Evolutionary conservation across 2,888 invertebrate species (phyloP).

Genomic region (Ectemnius cavifrons): DNA sequence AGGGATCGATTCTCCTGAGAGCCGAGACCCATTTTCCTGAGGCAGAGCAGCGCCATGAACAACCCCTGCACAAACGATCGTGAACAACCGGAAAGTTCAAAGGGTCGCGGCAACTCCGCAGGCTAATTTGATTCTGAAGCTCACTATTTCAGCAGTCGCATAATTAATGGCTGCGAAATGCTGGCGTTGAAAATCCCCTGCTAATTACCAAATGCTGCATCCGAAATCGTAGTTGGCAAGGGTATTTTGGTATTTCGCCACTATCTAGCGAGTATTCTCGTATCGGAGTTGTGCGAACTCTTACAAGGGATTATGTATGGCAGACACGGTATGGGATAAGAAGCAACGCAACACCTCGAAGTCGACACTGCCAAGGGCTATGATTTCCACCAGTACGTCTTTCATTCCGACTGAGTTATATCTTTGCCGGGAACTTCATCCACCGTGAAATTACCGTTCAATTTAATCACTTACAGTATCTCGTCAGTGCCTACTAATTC

Average conservation of each 20-base stretch:
- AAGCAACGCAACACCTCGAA: constrained; percentile 16
- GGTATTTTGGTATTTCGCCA: constrained; percentile 34
- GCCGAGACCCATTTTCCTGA: constrained; percentile 41
- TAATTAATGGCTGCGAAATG: constrained; percentile 59
- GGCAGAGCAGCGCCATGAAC: background rate
- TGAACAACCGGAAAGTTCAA: background rate
- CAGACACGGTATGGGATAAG: constrained; percentile 7
- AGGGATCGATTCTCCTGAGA: constrained; percentile 32
- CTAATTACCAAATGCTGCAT: constrained; percentile 51
- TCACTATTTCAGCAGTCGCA: constrained; percentile 36
- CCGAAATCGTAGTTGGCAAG: constrained; percentile 40
- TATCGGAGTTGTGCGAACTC: constrained; percentile 8
- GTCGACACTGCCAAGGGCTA: constrained; percentile 27
- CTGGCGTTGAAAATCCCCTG: constrained; percentile 36
- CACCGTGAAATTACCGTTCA: constrained; percentile 61
- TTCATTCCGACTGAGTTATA: constrained; percentile 57
- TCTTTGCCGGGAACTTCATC: constrained; percentile 57
- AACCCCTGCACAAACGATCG: background rate
- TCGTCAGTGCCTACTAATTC: constrained; percentile 41
- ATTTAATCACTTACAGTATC: constrained; percentile 53
- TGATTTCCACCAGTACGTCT: constrained; percentile 42
- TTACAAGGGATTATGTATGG: constrained; percentile 25
- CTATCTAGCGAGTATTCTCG: constrained; percentile 3
- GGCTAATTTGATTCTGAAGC: constrained; percentile 24
- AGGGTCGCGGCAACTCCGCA: constrained; percentile 4